Conservation (phyloP, 2,113 vertebrate genomes). For the Girardinichthys multiradiatus region DNA sequence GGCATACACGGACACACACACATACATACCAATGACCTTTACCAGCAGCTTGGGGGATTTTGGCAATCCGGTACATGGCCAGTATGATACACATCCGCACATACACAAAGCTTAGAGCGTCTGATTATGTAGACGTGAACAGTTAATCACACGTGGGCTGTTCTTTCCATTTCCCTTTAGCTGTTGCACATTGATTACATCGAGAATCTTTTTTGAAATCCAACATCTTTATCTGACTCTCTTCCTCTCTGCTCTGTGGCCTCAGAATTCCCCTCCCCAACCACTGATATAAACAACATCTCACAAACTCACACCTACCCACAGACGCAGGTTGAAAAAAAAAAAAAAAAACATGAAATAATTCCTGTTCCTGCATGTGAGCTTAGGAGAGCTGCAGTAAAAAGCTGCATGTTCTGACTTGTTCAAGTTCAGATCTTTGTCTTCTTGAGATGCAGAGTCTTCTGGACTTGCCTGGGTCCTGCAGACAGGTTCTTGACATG, state of each 20-base stretch:
- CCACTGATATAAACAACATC: slow-evolving; percentile 22
- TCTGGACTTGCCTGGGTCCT: slow-evolving; percentile 45
- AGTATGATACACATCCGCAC: slow-evolving; percentile 52
- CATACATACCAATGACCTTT: slow-evolving; percentile 67
- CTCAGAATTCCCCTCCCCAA: slow-evolving; percentile 52
- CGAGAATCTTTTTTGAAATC: slow-evolving; percentile 68
- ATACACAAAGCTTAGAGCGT: slow-evolving; percentile 65
- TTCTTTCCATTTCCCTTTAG: slow-evolving; percentile 75
- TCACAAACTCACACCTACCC: slow-evolving; percentile 20
- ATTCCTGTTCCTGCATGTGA: slow-evolving; percentile 25
- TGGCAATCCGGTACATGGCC: slow-evolving; percentile 67
- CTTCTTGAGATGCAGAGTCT: slow-evolving; percentile 21
- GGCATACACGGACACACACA: slow-evolving; percentile 17
- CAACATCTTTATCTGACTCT: slow-evolving; percentile 70
- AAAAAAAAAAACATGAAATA: slow-evolving; percentile 14
- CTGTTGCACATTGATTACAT: slow-evolving; percentile 74
- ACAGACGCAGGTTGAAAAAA: slow-evolving; percentile 4
- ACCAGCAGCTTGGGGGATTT: slow-evolving; percentile 77
- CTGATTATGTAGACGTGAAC: slow-evolving; percentile 70
- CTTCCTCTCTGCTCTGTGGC: slow-evolving; percentile 50
- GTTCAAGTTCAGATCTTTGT: slow-evolving; percentile 40
- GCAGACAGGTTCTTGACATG: slow-evolving; percentile 35
- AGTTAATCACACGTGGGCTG: slow-evolving; percentile 74
- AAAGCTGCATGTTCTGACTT: slow-evolving; percentile 40
- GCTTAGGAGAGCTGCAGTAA: slow-evolving; percentile 2